These are phyloP conservation scores for Spodoptera frugiperda DNA, from an alignment of 1,140 invertebrate species.

Conservation along the genomic window DNA sequence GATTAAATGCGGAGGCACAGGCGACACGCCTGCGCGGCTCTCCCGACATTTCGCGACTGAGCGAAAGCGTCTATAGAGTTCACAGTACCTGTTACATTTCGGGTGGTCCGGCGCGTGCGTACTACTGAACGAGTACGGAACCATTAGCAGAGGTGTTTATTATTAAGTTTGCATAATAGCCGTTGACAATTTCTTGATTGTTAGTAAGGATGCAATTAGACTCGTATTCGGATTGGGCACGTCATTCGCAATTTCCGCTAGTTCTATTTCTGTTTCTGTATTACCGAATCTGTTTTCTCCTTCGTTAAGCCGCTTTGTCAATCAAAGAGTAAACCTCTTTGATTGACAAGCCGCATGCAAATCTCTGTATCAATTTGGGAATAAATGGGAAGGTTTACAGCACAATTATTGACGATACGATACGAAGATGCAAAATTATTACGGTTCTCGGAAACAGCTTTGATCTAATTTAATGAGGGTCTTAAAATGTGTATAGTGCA, in stretches of 20 bases:
- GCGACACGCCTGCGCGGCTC: constrained; percentile 70
- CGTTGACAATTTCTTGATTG: constrained; percentile 52
- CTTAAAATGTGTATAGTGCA: no score
- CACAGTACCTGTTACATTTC: constrained; percentile 78
- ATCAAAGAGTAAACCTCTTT: constrained; percentile 1
- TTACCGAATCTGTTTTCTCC: constrained; percentile 26
- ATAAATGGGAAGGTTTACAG: no score
- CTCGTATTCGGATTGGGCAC: constrained; percentile 4
- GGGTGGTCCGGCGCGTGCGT: constrained; percentile 77
- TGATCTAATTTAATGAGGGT: no score
- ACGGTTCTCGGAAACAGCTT: no score
- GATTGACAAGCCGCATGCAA: constrained; percentile 23
- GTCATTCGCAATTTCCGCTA: constrained; percentile 31
- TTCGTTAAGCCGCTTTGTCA: constrained; percentile 20
- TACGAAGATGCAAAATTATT: no score
- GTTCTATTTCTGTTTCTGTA: constrained; percentile 27
- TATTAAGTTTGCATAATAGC: constrained; percentile 56
- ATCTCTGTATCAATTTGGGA: background rate
- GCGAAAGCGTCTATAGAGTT: constrained; percentile 58
- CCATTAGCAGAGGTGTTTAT: constrained; percentile 47
- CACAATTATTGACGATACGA: no score
- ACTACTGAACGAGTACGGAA: constrained; percentile 51
- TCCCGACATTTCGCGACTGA: constrained; percentile 74
- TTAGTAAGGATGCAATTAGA: constrained; percentile 51
- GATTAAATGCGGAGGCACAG: constrained; percentile 49